These are phyloP conservation scores for Trissoscelio sp. DNA, from an alignment of 2,888 invertebrate genomes.

Conservation along the genomic window DNA sequence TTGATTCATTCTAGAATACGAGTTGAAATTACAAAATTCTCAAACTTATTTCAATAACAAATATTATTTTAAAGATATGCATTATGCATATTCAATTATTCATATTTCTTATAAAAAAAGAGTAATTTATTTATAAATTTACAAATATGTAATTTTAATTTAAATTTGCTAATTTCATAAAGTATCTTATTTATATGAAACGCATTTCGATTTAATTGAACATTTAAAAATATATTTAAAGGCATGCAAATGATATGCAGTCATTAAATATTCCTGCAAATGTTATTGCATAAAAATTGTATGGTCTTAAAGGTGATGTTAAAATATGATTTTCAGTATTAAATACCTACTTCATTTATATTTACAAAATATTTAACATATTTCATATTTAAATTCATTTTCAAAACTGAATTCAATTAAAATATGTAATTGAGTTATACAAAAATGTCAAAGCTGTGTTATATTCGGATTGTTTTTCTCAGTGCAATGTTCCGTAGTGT, in stretches of 20 bases:
- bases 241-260: background rate
- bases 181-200: background rate
- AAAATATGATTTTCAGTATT: background rate
- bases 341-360: too few species aligned
- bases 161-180: background rate
- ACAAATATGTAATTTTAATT: background rate
- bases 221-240: background rate
- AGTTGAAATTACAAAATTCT: too few species aligned
- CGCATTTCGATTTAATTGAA: background rate
- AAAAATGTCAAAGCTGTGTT: too few species aligned
- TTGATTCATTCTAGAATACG: too few species aligned
- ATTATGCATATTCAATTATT: background rate
- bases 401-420: too few species aligned
- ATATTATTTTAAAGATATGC: too few species aligned
- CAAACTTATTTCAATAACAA: too few species aligned
- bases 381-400: background rate
- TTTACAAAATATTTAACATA: too few species aligned
- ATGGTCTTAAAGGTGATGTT: background rate
- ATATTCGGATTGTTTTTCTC: constrained; percentile 49
- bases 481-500: constrained; percentile 25
- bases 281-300: background rate
- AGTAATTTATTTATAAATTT: too few species aligned
- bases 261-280: background rate
- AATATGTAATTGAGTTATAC: too few species aligned
- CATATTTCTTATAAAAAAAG: too few species aligned